Conservation (phyloP, 2,797 vertebrate genomes). For the Florisuga fusca region DNA sequence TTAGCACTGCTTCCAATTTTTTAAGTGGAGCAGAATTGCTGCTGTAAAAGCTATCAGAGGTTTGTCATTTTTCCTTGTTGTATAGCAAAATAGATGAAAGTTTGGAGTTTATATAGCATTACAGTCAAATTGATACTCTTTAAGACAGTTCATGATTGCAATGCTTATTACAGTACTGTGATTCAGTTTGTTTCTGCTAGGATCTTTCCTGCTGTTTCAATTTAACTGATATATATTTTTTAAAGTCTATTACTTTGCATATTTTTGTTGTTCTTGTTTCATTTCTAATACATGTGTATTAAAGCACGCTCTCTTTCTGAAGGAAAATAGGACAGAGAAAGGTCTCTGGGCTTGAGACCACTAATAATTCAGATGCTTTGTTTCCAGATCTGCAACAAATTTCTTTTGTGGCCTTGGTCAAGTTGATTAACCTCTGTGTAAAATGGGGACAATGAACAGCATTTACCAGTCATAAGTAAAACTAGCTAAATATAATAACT, state of each 20-base stretch:
- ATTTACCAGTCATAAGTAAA: background rate
- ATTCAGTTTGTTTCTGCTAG: constrained; percentile 73
- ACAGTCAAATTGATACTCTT: constrained; percentile 65
- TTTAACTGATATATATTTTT: constrained; percentile 46
- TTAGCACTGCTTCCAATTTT: constrained; percentile 37
- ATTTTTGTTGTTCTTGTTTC: constrained; percentile 24
- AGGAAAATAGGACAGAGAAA: background rate
- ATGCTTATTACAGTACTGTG: constrained; percentile 66
- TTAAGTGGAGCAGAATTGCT: constrained; percentile 19
- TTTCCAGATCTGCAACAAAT: background rate
- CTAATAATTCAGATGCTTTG: background rate
- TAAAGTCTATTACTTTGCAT: constrained; percentile 43
- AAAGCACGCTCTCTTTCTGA: background rate
- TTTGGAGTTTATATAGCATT: constrained; percentile 72
- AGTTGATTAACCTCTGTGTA: background rate
- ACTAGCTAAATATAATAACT: background rate
- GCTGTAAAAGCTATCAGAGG: constrained; percentile 20
- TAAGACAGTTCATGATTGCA: constrained; percentile 55
- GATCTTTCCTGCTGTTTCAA: constrained; percentile 53
- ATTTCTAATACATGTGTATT: background rate
- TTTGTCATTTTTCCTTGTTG: constrained; percentile 67
- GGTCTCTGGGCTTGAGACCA: background rate
- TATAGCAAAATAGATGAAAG: constrained; percentile 76
- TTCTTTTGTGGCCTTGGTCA: background rate
- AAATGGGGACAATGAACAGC: background rate